phyloP scores from a whole-genome alignment of 2,113 vertebrate genomes.

The Oreochromis spilurus region DNA sequence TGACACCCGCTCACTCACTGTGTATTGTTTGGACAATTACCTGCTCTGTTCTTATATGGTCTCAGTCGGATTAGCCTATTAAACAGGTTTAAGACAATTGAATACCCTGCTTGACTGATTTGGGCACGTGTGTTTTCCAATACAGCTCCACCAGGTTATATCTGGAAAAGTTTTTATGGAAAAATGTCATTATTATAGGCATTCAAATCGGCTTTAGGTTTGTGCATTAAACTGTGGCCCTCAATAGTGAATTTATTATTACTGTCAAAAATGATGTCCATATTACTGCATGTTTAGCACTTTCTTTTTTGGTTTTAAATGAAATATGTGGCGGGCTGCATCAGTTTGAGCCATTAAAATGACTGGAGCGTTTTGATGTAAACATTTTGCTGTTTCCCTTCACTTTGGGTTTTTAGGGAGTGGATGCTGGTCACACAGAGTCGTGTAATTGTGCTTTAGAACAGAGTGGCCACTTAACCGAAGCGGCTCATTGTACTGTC shows the following conservation, averaged over 20 bases:
- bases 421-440: background rate
- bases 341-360: background rate
- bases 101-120: background rate
- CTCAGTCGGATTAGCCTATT: background rate
- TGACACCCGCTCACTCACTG: background rate
- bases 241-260: background rate
- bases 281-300: background rate
- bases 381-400: background rate
- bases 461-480: conserved; percentile 39
- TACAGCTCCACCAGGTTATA: background rate
- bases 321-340: background rate
- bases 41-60: background rate
- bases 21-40: background rate
- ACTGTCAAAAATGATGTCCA: background rate
- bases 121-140: background rate
- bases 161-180: background rate
- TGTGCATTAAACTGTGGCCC: background rate
- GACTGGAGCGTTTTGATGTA: background rate
- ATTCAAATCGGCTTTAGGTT: background rate
- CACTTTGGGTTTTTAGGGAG: background rate
- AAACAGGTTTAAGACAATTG: background rate
- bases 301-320: background rate
- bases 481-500: conserved; percentile 4
- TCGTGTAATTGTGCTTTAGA: background rate
- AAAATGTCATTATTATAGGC: background rate